Evolutionary conservation across 1,140 invertebrate species (phyloP).

Genomic region (Drosophila bocki): DNA sequence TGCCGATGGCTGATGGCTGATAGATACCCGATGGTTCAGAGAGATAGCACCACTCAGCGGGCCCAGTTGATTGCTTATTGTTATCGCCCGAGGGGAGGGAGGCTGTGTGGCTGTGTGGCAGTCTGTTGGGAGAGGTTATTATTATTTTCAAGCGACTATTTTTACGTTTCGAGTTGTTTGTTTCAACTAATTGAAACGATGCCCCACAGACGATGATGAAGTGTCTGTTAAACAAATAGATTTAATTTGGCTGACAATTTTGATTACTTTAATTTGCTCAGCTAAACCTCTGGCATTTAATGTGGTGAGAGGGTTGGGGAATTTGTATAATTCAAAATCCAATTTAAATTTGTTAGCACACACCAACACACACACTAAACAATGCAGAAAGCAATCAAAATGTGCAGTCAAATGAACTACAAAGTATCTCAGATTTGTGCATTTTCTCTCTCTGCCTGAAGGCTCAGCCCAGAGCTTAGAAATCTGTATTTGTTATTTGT

Average conservation of each 20-base stretch:
- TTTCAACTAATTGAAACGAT: conserved; percentile 53
- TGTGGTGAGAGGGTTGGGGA: not conserved
- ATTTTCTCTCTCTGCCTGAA: conserved; percentile 6
- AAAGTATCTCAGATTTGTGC: conserved; percentile 22
- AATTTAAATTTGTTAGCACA: conserved; percentile 16
- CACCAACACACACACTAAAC: not conserved
- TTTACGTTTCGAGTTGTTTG: conserved; percentile 46
- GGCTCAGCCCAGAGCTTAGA: not conserved
- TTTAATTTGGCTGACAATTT: conserved; percentile 48
- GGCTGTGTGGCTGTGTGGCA: conserved; percentile 5
- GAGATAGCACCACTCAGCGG: conserved; percentile 42
- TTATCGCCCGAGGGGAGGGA: conserved; percentile 14
- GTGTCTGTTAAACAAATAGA: conserved; percentile 47
- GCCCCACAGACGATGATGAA: conserved; percentile 29
- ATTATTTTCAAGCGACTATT: conserved; percentile 18
- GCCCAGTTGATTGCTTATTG: conserved; percentile 55
- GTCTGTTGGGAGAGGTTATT: conserved; percentile 2
- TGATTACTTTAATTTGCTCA: conserved; percentile 28
- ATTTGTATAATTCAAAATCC: conserved; percentile 21
- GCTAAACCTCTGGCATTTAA: not conserved
- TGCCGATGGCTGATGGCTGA: conserved; percentile 48
- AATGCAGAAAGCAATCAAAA: conserved; percentile 29
- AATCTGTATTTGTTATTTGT: conserved; percentile 1
- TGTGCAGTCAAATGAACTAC: conserved; percentile 32
- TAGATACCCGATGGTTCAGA: conserved; percentile 30